phyloP scores from a whole-genome alignment of 2,888 invertebrate genomes.

The Volucella inanis region DNA sequence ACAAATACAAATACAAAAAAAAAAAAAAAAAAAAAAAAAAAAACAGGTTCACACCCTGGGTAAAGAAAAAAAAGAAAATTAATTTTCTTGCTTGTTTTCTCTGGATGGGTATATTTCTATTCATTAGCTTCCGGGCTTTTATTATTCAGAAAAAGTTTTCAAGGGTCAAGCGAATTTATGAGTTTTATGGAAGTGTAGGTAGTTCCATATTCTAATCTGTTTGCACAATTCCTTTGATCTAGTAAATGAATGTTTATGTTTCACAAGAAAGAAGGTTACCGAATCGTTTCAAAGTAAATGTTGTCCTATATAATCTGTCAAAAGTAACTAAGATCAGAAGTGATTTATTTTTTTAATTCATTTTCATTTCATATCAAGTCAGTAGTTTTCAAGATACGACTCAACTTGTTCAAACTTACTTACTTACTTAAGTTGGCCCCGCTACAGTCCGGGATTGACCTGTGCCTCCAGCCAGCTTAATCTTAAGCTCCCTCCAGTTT shows the following conservation, averaged over 20 bases:
- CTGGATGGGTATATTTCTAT: slow-evolving; percentile 24
- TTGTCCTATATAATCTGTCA: no score
- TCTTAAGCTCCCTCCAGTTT: no score
- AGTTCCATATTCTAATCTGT: slow-evolving; percentile 41
- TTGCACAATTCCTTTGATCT: slow-evolving; percentile 58
- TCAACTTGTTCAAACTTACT: no score
- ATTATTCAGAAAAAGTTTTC: slow-evolving; percentile 35
- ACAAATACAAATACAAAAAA: no score
- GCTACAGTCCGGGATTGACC: no score
- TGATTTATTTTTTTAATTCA: no score
- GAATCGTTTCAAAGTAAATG: no score
- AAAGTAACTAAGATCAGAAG: no score
- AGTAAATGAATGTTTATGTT: slow-evolving; percentile 22
- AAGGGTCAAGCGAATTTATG: slow-evolving; percentile 44
- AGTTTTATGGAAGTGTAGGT: background rate
- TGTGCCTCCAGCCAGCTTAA: no score
- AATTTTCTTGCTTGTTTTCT: slow-evolving; percentile 50
- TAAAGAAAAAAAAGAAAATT: slow-evolving; percentile 53
- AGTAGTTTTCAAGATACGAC: no score
- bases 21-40: slow-evolving; percentile 9
- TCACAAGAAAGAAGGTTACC: slow-evolving; percentile 9
- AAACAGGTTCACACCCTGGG: slow-evolving; percentile 22
- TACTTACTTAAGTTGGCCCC: no score
- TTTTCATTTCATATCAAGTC: no score
- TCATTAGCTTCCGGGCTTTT: slow-evolving; percentile 32